A percentile compares a stretch with the other conserved stretches of the same genome.
phyloP scores from a whole-genome alignment of 2,113 vertebrate genomes.

The Carettochelys insculpta region DNA sequence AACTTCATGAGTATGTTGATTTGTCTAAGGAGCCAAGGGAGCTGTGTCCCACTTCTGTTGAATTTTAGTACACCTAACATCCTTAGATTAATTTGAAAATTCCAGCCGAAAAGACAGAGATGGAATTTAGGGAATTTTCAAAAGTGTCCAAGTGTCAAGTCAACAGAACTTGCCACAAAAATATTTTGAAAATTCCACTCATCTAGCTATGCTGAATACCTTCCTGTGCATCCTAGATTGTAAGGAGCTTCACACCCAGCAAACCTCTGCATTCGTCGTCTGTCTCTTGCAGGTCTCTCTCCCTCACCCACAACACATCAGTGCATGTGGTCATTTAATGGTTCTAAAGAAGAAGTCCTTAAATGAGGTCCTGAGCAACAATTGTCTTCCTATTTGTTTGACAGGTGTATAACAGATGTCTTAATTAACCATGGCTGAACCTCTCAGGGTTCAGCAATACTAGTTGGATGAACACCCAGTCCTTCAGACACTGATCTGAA shows the following conservation, averaged over 20 bases:
- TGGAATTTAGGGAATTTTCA: neutral
- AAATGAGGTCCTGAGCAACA: neutral
- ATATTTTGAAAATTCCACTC: neutral
- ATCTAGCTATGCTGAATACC: neutral
- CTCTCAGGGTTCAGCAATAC: neutral
- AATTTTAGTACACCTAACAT: neutral
- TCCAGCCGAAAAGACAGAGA: neutral
- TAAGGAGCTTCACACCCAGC: neutral
- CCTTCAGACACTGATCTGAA: neutral
- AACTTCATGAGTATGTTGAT: neutral
- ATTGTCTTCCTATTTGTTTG: neutral
- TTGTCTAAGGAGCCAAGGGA: neutral
- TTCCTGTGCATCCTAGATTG: neutral
- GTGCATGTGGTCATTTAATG: neutral
- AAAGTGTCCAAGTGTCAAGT: neutral
- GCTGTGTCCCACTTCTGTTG: neutral
- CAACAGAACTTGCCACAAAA: neutral
- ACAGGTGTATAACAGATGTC: neutral
- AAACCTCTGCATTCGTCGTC: neutral
- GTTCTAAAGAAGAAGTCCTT: neutral
- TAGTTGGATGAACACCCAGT: neutral
- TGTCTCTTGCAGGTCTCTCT: neutral
- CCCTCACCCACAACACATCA: neutral
- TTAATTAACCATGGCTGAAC: neutral
- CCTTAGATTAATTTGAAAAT: neutral